These are phyloP conservation scores for Leucania comma DNA, from an alignment of 2,888 invertebrate genomes.

Conservation along the genomic window DNA sequence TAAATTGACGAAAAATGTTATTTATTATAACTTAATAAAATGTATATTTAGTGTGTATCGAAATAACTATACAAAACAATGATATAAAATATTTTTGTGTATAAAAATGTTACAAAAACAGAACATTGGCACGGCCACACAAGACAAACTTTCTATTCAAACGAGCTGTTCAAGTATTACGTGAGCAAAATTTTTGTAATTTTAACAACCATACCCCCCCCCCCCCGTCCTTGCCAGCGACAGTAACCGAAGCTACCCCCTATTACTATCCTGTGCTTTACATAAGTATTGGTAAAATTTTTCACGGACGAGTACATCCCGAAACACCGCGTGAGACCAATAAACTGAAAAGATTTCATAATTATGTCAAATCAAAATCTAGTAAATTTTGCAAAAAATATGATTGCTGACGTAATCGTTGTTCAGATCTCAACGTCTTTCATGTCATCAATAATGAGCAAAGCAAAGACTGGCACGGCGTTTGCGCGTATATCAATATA, in stretches of 20 bases:
- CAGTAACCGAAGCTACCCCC: background rate
- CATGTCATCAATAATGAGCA: too few species aligned
- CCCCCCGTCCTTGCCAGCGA: too few species aligned
- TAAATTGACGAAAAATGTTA: slow-evolving; percentile 1
- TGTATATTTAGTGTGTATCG: background rate
- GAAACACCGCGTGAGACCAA: background rate
- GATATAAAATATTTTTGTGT: background rate
- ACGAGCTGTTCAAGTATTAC: background rate
- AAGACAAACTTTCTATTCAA: background rate
- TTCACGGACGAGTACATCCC: background rate
- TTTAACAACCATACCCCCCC: too few species aligned
- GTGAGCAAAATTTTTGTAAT: too few species aligned
- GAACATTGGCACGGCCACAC: background rate
- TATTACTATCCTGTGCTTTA: background rate
- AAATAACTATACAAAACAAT: background rate
- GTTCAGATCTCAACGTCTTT: too few species aligned
- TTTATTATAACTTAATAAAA: background rate
- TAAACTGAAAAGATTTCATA: background rate
- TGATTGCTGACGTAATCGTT: too few species aligned
- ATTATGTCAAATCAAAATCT: background rate
- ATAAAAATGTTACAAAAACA: background rate
- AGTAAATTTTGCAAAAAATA: background rate
- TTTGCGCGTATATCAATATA: too few species aligned
- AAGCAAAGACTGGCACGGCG: too few species aligned
- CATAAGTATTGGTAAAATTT: background rate